These are phyloP conservation scores for Pelochelys cantorii DNA, from an alignment of 2,797 vertebrate species.

Conservation along the genomic window DNA sequence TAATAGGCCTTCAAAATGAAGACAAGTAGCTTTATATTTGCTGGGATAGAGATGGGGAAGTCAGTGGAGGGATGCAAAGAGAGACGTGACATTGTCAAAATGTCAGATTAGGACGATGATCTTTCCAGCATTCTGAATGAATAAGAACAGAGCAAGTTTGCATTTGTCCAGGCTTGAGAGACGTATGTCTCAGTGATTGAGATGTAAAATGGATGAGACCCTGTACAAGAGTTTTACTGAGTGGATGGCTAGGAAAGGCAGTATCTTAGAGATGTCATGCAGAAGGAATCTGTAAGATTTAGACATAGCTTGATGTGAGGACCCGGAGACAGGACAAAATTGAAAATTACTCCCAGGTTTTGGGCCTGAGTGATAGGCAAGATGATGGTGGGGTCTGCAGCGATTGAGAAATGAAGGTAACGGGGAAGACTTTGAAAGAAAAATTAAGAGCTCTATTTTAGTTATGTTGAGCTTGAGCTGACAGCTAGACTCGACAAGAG, in stretches of 20 bases:
- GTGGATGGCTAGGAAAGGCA: background rate
- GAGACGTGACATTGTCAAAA: background rate
- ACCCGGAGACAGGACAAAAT: background rate
- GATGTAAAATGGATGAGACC: background rate
- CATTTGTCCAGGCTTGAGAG: background rate
- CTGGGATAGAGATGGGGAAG: background rate
- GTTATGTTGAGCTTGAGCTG: background rate
- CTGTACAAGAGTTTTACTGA: background rate
- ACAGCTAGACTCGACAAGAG: background rate
- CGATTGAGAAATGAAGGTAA: background rate
- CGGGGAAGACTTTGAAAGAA: background rate
- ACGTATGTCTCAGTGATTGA: background rate
- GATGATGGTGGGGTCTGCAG: background rate
- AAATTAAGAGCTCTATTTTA: background rate
- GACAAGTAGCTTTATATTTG: background rate
- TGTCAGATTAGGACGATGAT: background rate
- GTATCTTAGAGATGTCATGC: background rate
- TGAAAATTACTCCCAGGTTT: background rate
- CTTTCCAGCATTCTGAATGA: background rate
- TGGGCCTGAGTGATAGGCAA: background rate
- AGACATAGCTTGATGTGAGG: background rate
- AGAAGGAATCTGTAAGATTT: background rate
- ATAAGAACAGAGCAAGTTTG: background rate
- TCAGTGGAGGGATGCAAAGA: background rate
- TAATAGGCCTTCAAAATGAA: background rate